Evolutionary conservation across 2,113 vertebrate species (phyloP), one percentile per base, ranked within the genome.

Genomic region (Pica pica): DNA sequence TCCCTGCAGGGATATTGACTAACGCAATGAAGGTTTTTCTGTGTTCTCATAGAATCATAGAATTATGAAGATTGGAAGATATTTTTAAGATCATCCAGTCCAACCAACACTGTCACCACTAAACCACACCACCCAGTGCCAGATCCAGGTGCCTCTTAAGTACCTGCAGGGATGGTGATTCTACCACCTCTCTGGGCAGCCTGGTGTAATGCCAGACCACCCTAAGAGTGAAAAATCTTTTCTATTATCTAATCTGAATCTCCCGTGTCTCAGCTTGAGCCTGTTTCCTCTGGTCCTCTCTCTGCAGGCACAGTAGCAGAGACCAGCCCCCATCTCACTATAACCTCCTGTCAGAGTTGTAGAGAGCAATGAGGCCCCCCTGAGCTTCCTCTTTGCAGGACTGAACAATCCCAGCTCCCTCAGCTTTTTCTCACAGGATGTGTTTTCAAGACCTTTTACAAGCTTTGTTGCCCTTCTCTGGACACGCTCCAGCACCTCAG

Each of bases 251-350:
- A 37, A 46, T 23, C 19, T n/a, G 33, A n/a, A 53, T 53, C 19
- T n/a, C n/a, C 39, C 0, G 0, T 50, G 44, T 33, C 22, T 37
- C 46, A 53, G 6, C 15, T 33, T 52, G 33, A 52, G 10, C 15
- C 22, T 3, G 3, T 52, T 69, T 68, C 22, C 53, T 60, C 46
- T 23, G 18, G 15, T 39, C 12, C 13, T n/a, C 23, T 61, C 22
- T 39, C 41, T 41, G n/a, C n/a, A 74, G 63, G 37, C 39, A 22
- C 14, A 18, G 73, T 11, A 46, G 33, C 10, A 60, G 46, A 44
- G 18, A 77, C 33, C 12, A 18, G 4, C 6, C 16, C 16, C 9
- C 15, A 18, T 35, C 37, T 33, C 46, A 50, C 24, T 35, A 9
- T 13, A 49, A 2, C 16, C 52, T 41, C 13, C 61, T 59, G 15